These are phyloP conservation scores for Caenorhabditis virilis DNA, from an alignment of 2,888 invertebrate genomes.

Conservation along the genomic window DNA sequence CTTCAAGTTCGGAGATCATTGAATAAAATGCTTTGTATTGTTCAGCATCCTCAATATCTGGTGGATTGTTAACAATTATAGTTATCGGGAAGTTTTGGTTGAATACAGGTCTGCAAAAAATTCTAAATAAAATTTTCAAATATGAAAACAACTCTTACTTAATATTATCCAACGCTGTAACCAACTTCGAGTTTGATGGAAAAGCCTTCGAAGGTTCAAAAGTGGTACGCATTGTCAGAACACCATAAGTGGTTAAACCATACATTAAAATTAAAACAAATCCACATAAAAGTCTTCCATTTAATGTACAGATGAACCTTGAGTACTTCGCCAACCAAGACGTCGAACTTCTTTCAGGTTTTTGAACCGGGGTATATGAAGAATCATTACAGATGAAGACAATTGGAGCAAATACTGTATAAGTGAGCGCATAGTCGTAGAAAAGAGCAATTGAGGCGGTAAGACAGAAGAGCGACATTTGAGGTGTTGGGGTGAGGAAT, in stretches of 20 bases:
- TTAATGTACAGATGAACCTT: constrained; percentile 38
- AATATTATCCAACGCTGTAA: constrained; percentile 56
- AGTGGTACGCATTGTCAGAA: constrained; percentile 39
- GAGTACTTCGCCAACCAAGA: constrained; percentile 32
- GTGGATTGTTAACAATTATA: constrained; percentile 62
- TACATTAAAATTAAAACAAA: constrained; percentile 32
- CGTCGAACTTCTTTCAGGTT: constrained; percentile 9
- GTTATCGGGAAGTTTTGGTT: constrained; percentile 64
- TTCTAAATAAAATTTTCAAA: not conserved
- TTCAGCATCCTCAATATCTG: constrained; percentile 49
- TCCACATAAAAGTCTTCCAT: constrained; percentile 35
- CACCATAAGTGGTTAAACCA: constrained; percentile 39
- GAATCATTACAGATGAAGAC: constrained; percentile 44
- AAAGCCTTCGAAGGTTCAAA: constrained; percentile 67
- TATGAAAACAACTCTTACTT: constrained; percentile 22
- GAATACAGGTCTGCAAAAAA: constrained; percentile 57
- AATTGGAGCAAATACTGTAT: constrained; percentile 56
- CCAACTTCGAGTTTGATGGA: constrained; percentile 62
- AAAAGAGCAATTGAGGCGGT: constrained; percentile 65
- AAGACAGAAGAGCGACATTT: constrained; percentile 66
- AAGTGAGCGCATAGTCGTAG: constrained; percentile 66
- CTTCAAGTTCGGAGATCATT: constrained; percentile 55
- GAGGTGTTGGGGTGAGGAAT: constrained; percentile 65
- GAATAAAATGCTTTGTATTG: constrained; percentile 41
- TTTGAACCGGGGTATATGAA: constrained; percentile 12